These are phyloP conservation scores for Heterodera carotae DNA, from an alignment of 1,140 invertebrate species.

Conservation along the genomic window DNA sequence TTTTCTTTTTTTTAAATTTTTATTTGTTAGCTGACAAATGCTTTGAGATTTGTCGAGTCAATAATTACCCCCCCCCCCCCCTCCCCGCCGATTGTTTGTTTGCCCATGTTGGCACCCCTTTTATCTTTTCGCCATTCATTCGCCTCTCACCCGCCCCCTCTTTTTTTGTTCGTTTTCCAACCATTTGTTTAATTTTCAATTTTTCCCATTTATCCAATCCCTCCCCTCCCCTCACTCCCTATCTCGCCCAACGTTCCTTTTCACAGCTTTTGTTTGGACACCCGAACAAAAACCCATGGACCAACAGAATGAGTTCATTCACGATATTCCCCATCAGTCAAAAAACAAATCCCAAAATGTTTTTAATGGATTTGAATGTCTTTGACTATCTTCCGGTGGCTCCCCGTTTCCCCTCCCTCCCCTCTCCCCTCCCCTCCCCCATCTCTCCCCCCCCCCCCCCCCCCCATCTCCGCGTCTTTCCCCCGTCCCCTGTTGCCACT, in stretches of 20 bases:
- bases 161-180: not conserved
- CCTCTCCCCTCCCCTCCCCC: too few species aligned
- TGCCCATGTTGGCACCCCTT: not conserved
- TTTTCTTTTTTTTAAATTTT: not conserved
- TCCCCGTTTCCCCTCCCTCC: too few species aligned
- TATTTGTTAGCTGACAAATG: not conserved
- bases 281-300: constrained; percentile 16
- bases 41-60: not conserved
- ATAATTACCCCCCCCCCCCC: constrained; percentile 63
- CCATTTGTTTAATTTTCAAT: constrained; percentile 12
- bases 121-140: not conserved
- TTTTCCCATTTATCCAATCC: constrained; percentile 7
- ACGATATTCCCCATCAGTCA: not conserved
- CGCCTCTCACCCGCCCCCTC: too few species aligned
- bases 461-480: not conserved
- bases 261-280: constrained; percentile 5
- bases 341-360: not conserved
- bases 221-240: not conserved
- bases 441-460: too few species aligned
- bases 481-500: too few species aligned
- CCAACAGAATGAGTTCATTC: too few species aligned
- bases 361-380: not conserved
- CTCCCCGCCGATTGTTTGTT: not conserved
- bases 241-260: too few species aligned
- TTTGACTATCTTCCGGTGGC: not conserved